Conservation (phyloP, 2,888 invertebrate genomes). For the Phragmatobia fuliginosa region DNA sequence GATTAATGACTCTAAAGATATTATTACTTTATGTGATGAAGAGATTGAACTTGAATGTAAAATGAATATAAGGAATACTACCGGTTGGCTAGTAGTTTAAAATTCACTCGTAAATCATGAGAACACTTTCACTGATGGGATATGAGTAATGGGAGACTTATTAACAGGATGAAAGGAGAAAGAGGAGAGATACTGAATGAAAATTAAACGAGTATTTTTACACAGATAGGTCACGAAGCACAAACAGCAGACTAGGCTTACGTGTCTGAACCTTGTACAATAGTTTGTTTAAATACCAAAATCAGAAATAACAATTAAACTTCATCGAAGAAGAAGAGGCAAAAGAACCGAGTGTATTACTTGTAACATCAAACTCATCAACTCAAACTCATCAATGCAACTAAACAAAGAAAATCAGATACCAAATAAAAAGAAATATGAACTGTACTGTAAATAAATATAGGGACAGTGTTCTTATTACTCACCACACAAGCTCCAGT, state of each 20-base stretch:
- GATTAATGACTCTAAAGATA: not conserved
- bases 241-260: no score
- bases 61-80: not conserved
- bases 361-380: no score
- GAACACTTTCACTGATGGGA: not conserved
- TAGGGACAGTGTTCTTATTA: constrained; percentile 37
- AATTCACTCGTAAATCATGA: not conserved
- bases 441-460: no score
- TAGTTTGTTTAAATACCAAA: not conserved
- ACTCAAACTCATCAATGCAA: no score
- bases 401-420: not conserved
- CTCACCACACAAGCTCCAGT: constrained; percentile 96
- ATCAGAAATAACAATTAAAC: not conserved
- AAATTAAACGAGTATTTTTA: no score
- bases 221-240: no score
- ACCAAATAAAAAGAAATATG: not conserved
- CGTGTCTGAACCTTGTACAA: no score
- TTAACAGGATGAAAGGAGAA: no score
- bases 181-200: no score
- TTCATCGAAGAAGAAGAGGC: not conserved
- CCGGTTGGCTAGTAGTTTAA: not conserved
- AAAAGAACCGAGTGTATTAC: no score
- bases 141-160: no score
- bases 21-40: not conserved
- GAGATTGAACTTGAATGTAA: not conserved